A percentile compares a stretch with the other conserved stretches of the same genome.
Evolutionary conservation across 2,888 invertebrate genomes (phyloP).

Genomic region (Pherbina coryleti): DNA sequence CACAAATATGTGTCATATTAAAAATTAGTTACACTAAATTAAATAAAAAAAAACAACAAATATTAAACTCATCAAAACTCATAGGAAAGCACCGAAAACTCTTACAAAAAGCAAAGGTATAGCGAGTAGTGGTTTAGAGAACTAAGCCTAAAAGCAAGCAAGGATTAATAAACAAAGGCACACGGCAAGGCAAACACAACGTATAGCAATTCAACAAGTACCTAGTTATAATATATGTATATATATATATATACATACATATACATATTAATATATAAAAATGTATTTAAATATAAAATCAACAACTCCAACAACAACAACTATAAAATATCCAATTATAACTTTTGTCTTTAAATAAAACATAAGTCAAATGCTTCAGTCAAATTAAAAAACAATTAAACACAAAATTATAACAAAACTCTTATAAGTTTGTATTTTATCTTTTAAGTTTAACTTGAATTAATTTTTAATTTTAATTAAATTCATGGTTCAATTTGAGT

Average conservation of each 20-base stretch:
- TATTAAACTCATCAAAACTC: background rate
- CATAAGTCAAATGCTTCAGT: slow-evolving; percentile 5
- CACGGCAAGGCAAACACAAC: background rate
- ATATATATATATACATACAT: slow-evolving; percentile 41
- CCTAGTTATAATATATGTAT: slow-evolving; percentile 22
- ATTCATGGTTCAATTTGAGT: too few relatives aligned
- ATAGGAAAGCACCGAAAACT: background rate
- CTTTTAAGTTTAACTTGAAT: too few relatives aligned
- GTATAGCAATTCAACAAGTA: slow-evolving; percentile 33
- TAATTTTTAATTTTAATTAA: too few relatives aligned
- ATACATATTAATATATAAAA: slow-evolving; percentile 31
- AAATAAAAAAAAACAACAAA: slow-evolving; percentile 28
- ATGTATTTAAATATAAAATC: slow-evolving; percentile 29
- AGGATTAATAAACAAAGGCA: background rate
- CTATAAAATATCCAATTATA: background rate
- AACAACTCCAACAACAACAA: slow-evolving; percentile 39
- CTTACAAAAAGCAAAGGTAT: background rate
- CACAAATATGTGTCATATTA: background rate
- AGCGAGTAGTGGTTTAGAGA: background rate
- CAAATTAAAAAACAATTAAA: slow-evolving; percentile 1
- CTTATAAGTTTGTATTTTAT: background rate
- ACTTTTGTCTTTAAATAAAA: background rate
- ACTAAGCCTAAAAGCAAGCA: background rate
- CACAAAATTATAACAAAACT: background rate
- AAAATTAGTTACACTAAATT: background rate